phyloP scores from a whole-genome alignment of 2,888 invertebrate genomes.

The Drosophila seclusa region DNA sequence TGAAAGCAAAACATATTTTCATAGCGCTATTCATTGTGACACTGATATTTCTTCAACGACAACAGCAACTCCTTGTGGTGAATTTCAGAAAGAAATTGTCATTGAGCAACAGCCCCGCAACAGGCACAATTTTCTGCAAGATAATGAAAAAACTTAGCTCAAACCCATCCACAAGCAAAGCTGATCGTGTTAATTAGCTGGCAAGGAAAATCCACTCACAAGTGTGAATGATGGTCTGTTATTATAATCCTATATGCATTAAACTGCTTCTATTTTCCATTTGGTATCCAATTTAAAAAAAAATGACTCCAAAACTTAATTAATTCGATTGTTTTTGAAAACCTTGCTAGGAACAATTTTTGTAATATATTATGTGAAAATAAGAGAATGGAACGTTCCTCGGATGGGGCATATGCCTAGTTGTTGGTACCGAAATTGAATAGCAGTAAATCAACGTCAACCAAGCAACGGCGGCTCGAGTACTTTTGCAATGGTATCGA shows the following conservation, averaged over 20 bases:
- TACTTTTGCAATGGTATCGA: conserved; percentile 48
- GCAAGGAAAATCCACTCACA: background rate
- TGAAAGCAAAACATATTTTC: conserved; percentile 51
- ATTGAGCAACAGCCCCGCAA: conserved; percentile 42
- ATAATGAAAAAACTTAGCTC: background rate
- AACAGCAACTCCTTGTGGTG: conserved; percentile 34
- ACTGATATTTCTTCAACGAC: conserved; percentile 54
- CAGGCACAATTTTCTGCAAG: conserved; percentile 50
- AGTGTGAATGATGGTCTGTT: background rate
- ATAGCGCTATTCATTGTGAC: conserved; percentile 49
- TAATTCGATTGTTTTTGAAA: background rate
- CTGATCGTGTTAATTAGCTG: background rate
- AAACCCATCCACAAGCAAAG: background rate
- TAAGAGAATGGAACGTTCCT: background rate
- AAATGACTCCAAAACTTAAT: background rate
- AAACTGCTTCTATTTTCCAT: background rate
- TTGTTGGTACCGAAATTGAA: background rate
- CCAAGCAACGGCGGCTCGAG: conserved; percentile 40
- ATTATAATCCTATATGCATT: background rate
- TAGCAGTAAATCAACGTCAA: background rate
- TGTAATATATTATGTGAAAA: background rate
- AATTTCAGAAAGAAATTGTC: conserved; percentile 48
- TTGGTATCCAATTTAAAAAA: background rate
- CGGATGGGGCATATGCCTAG: background rate
- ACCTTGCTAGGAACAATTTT: background rate